Evolutionary conservation across 1,140 invertebrate genomes (phyloP).

Genomic region (Drosophila murphyi): DNA sequence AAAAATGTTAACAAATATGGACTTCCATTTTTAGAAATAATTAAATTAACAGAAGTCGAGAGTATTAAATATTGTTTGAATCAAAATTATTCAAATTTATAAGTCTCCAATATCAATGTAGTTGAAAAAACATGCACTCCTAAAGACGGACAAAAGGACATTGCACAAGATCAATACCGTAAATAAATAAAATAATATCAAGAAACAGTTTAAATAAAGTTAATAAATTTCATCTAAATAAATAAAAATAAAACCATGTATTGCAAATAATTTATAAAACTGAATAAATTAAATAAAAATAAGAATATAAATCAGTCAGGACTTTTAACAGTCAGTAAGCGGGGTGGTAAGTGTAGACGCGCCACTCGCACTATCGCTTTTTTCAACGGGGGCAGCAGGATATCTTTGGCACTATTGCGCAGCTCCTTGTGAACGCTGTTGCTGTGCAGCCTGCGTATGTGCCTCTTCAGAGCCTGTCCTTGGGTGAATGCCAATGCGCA

Average conservation of each 20-base stretch:
- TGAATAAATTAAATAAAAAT: neutral
- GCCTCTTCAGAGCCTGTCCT: conserved; percentile 24
- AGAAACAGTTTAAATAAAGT: neutral
- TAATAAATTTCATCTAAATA: neutral
- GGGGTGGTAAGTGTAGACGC: conserved; percentile 13
- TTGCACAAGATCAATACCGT: too few species aligned
- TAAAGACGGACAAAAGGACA: too few species aligned
- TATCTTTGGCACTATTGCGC: conserved; percentile 8
- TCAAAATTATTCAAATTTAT: too few species aligned
- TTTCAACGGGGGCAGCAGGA: conserved; percentile 10
- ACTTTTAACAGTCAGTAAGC: neutral
- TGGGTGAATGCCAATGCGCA: conserved; percentile 34
- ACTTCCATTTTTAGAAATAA: too few species aligned
- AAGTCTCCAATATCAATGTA: too few species aligned
- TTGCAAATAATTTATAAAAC: neutral
- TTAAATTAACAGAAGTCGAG: too few species aligned
- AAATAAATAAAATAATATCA: neutral
- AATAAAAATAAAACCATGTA: neutral
- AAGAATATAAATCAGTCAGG: conserved; percentile 27
- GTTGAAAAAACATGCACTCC: too few species aligned
- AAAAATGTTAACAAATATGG: too few species aligned
- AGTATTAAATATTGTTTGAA: too few species aligned
- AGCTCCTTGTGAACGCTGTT: neutral
- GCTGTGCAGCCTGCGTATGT: conserved; percentile 20
- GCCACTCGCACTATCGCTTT: conserved; percentile 30